A percentile compares a stretch with the other conserved stretches of the same genome.
Conservation (phyloP, 2,797 vertebrate genomes). For the Champsocephalus gunnari region DNA sequence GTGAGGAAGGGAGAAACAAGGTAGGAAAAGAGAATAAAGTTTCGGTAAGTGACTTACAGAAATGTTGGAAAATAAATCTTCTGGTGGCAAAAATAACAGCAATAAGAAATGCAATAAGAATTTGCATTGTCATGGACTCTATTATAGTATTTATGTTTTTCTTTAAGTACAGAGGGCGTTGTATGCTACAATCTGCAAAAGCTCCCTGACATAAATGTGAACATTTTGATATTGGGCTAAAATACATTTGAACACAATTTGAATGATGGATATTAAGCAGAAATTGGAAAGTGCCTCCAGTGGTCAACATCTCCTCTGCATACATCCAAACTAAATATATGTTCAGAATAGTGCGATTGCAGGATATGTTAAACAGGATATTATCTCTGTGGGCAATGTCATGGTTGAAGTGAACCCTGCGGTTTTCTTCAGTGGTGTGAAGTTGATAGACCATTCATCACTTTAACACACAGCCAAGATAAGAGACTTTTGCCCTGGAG, state of each 20-base stretch:
- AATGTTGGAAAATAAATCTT: slow-evolving; percentile 7
- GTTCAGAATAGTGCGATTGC: slow-evolving; percentile 33
- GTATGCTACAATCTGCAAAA: no score
- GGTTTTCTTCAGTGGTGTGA: slow-evolving; percentile 64
- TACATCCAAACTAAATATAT: slow-evolving; percentile 27
- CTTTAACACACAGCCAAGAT: slow-evolving; percentile 70
- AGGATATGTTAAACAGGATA: slow-evolving; percentile 45
- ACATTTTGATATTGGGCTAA: no score
- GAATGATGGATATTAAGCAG: no score
- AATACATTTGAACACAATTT: no score
- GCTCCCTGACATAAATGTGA: no score
- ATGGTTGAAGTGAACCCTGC: slow-evolving; percentile 58
- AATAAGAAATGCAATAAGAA: no score
- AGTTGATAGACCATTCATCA: slow-evolving; percentile 74
- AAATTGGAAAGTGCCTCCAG: not conserved
- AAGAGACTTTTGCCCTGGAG: slow-evolving; percentile 65
- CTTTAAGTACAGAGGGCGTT: no score
- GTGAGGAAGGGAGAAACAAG: not conserved
- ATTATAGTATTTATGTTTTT: no score
- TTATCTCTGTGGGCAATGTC: slow-evolving; percentile 65
- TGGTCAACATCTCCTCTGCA: slow-evolving; percentile 1
- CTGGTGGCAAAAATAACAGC: not conserved
- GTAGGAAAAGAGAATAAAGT: not conserved
- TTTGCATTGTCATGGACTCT: not conserved
- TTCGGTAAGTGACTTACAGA: not conserved